A percentile compares a stretch with the other conserved stretches of the same genome.
These are phyloP conservation scores for Calephelis perditalis DNA, from an alignment of 2,888 invertebrate genomes.

Conservation along the genomic window DNA sequence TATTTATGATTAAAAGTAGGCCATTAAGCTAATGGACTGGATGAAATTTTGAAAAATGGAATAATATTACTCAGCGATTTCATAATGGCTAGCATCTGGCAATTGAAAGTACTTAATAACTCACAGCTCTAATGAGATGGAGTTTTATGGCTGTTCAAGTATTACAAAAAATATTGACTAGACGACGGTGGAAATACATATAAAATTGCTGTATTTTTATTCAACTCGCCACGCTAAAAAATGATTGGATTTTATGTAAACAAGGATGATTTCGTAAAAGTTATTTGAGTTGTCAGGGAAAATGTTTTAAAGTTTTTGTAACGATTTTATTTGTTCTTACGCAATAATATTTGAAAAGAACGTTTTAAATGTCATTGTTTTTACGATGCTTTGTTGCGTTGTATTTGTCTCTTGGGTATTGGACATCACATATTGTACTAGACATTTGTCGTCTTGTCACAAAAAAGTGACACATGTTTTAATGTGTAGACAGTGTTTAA, in stretches of 20 bases:
- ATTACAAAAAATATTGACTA: constrained; percentile 8
- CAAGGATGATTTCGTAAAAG: neutral
- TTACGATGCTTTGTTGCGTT: too few relatives aligned
- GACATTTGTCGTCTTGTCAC: too few relatives aligned
- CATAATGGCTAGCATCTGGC: constrained; percentile 14
- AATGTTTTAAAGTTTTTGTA: too few relatives aligned
- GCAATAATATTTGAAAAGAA: too few relatives aligned
- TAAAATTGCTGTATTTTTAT: constrained; percentile 2
- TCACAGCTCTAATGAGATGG: constrained; percentile 10
- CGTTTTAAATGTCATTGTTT: too few relatives aligned
- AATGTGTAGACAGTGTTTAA: too few relatives aligned
- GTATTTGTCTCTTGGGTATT: too few relatives aligned
- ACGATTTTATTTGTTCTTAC: too few relatives aligned
- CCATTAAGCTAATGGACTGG: constrained; percentile 3
- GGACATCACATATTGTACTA: too few relatives aligned
- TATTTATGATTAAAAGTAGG: neutral
- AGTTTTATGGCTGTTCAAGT: constrained; percentile 8
- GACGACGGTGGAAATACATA: neutral
- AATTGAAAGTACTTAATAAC: constrained; percentile 8
- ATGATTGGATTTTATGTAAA: constrained; percentile 6
- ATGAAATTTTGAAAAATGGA: constrained; percentile 15
- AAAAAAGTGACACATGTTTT: too few relatives aligned
- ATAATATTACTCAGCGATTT: constrained; percentile 15
- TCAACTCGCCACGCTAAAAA: neutral
- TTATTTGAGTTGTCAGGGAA: neutral